Evolutionary conservation across 2,888 invertebrate species (phyloP).

Genomic region (Syrista parreyssii): DNA sequence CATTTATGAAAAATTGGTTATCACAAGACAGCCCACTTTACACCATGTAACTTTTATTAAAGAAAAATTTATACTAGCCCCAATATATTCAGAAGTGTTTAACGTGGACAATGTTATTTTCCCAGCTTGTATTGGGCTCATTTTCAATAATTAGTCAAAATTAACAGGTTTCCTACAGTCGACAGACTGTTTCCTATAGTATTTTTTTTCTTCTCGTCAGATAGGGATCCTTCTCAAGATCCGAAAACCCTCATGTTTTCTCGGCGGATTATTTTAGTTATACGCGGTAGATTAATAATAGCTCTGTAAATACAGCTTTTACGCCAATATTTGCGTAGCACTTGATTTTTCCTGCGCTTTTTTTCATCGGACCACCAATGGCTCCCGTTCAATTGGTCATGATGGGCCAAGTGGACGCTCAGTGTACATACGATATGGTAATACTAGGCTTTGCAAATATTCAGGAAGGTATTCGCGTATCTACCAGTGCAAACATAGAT

Average conservation of each 20-base stretch:
- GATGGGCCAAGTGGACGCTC: constrained; percentile 51
- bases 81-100: too few species aligned
- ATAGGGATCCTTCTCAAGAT: not conserved
- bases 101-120: too few species aligned
- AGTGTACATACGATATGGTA: constrained; percentile 55
- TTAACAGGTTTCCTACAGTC: too few species aligned
- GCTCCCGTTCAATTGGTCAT: constrained; percentile 34
- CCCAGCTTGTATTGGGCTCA: too few species aligned
- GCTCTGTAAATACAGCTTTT: constrained; percentile 61
- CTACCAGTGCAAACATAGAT: constrained; percentile 16
- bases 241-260: not conserved
- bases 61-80: too few species aligned
- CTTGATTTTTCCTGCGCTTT: constrained; percentile 55
- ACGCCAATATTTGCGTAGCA: constrained; percentile 61
- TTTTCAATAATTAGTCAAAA: too few species aligned
- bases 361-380: constrained; percentile 43
- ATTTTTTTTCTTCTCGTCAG: not conserved
- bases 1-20: too few species aligned
- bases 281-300: constrained; percentile 55
- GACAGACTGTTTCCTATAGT: not conserved
- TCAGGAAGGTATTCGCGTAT: constrained; percentile 3
- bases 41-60: too few species aligned
- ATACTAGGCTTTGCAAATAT: constrained; percentile 36
- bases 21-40: too few species aligned
- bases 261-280: constrained; percentile 36